Conservation (phyloP, 53 echinoderm and acorn worm genomes). For the Paelopatides confundens region DNA sequence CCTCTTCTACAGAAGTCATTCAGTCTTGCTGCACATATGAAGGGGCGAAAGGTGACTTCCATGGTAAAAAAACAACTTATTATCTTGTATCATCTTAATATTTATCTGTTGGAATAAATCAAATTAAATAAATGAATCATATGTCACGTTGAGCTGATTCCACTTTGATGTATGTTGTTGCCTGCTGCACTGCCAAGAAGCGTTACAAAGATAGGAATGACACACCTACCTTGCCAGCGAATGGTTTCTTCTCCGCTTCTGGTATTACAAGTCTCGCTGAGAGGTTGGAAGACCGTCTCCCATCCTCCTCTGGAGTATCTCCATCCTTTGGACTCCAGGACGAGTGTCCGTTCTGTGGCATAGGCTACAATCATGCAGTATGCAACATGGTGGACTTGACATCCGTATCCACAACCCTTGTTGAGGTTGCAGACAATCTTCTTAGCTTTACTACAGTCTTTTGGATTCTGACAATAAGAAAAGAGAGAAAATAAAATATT, state of each 20-base stretch:
- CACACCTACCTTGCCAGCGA: conserved; percentile 93
- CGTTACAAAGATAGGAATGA: too few species aligned
- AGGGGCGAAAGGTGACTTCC: too few species aligned
- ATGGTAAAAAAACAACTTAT: too few species aligned
- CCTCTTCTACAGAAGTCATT: too few species aligned
- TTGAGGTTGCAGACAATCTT: conserved; percentile 94
- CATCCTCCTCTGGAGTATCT: conserved; percentile 94
- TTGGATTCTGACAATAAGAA: conserved; percentile 71
- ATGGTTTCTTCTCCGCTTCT: conserved; percentile 68
- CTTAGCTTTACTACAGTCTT: conserved; percentile 87
- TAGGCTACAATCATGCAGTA: conserved; percentile 96
- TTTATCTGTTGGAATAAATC: too few species aligned
- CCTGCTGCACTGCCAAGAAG: too few species aligned
- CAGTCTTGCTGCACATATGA: too few species aligned
- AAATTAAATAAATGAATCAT: too few species aligned
- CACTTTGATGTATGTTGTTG: too few species aligned
- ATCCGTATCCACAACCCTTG: conserved; percentile 95
- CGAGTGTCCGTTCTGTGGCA: conserved; percentile 87
- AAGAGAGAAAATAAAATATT: background rate
- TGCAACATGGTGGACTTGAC: conserved; percentile 93
- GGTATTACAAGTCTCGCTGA: conserved; percentile 82
- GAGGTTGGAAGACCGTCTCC: conserved; percentile 92
- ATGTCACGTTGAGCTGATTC: too few species aligned
- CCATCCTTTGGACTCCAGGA: conserved; percentile 93
- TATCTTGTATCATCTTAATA: too few species aligned